Evolutionary conservation across 2,888 invertebrate genomes (phyloP).

Genomic region (Apoda limacodes): DNA sequence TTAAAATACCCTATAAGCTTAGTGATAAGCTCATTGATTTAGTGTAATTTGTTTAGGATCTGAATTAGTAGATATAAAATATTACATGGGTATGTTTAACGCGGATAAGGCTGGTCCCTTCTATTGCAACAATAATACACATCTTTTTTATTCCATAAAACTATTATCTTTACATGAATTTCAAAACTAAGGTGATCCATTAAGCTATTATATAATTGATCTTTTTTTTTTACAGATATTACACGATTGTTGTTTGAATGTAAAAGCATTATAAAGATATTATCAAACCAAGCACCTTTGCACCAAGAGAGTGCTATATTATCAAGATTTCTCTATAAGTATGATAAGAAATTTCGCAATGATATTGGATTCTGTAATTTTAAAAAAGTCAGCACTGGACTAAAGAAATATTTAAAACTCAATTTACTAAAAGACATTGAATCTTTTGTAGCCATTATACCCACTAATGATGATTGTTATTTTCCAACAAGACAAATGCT

Average conservation of each 20-base stretch:
- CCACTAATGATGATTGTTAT: conserved; percentile 34
- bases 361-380: conserved; percentile 69
- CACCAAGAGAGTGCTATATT: conserved; percentile 66
- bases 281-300: conserved; percentile 56
- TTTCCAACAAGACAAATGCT: conserved; percentile 72
- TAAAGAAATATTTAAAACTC: conserved; percentile 59
- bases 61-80: too few relatives aligned
- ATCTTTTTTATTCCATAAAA: too few relatives aligned
- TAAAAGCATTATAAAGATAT: conserved; percentile 33
- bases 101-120: too few relatives aligned
- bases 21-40: too few relatives aligned
- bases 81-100: too few relatives aligned
- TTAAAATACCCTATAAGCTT: too few relatives aligned
- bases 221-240: conserved; percentile 37
- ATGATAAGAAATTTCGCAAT: conserved; percentile 68
- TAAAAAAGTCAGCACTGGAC: conserved; percentile 61
- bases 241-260: conserved; percentile 30
- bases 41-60: too few relatives aligned
- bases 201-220: too few relatives aligned
- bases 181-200: too few relatives aligned
- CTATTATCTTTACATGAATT: too few relatives aligned
- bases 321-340: conserved; percentile 68
- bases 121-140: too few relatives aligned
- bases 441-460: conserved; percentile 36
- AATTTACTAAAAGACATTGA: conserved; percentile 54